phyloP scores from a whole-genome alignment of 2,888 invertebrate genomes.

The Cabera pusaria region DNA sequence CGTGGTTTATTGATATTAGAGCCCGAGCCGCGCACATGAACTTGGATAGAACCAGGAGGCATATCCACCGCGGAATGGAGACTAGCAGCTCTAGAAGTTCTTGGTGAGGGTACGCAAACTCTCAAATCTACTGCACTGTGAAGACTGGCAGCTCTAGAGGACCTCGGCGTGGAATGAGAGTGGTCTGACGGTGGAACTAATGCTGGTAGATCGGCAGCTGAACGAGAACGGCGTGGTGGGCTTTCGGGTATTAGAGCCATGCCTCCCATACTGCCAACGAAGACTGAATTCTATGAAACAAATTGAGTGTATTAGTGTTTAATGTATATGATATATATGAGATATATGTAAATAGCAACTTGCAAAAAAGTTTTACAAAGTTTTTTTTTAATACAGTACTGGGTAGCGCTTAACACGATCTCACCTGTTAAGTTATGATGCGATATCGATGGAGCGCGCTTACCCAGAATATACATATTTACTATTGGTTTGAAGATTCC shows the following conservation, averaged over 20 bases:
- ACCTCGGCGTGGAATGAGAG: constrained; percentile 58
- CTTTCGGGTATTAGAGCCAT: constrained; percentile 87
- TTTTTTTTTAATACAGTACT: no score
- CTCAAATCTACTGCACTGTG: constrained; percentile 73
- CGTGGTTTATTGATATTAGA: constrained; percentile 63
- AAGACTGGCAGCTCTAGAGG: constrained; percentile 72
- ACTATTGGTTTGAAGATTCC: no score
- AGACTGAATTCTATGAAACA: constrained; percentile 90
- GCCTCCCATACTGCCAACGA: constrained; percentile 88
- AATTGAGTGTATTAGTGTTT: no score
- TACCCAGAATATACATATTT: no score
- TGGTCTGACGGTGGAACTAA: constrained; percentile 82
- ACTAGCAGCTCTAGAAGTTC: constrained; percentile 69
- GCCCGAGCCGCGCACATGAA: constrained; percentile 67
- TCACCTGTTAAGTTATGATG: no score
- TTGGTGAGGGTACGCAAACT: constrained; percentile 63
- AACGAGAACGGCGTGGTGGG: constrained; percentile 90
- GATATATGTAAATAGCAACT: no score
- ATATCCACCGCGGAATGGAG: constrained; percentile 69
- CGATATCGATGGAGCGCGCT: no score
- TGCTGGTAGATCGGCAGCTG: constrained; percentile 92
- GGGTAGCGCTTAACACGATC: no score
- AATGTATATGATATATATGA: no score
- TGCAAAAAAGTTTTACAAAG: no score
- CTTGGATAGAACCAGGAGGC: constrained; percentile 66